Evolutionary conservation across 2,113 vertebrate species (phyloP), one percentile per base, ranked within the genome.

Genomic region (Leptosomus discolor): DNA sequence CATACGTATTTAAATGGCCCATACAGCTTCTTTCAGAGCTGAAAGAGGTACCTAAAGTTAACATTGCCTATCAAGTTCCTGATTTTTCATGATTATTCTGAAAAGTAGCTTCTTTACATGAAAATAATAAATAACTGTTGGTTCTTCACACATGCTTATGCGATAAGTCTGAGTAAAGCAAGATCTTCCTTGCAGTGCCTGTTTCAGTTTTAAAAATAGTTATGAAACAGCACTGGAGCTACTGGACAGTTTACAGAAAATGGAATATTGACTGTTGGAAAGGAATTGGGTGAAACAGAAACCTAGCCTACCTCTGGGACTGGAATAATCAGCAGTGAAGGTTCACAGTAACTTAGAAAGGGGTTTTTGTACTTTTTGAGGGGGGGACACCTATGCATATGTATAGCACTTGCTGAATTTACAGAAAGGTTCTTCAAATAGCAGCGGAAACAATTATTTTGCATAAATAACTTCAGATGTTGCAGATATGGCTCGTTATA

Each of bases 391-490:
- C 71, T 85, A 34, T 90, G 43, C 81, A 45, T 85, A 41, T 88
- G 37, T 46, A 27, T 34, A 68, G 21, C 30, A 50, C 74, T 43
- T 89, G 84, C 63, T 64, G 48, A 83, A 82, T 64, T 95, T 93
- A 70, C 79, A 73, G 94, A 88, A 88, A 57, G 58, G 18, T 74
- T 92, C 85, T 93, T 83, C 77, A 90, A 94, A 90, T 80, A 93
- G 88, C 94, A 95, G 36, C 56, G 90, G 41, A 48, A 26, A 79
- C 69, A 83, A 77, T 48, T 91, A 51, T 0, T 54, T 45, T 63
- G 39, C n/a, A 78, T 78, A 92, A 97, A 94, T 91, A 96, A 97
- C 95, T 96, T 85, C 94, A 90, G 88, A 86, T 97, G 64, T 13
- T 29, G 34, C 91, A 75, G 64, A 51, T 81, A 67, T 85, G 34